Evolutionary conservation across 2,888 invertebrate genomes (phyloP), one percentile per base, ranked within the genome.

Genomic region (Vannuccia rotundouncinata): DNA sequence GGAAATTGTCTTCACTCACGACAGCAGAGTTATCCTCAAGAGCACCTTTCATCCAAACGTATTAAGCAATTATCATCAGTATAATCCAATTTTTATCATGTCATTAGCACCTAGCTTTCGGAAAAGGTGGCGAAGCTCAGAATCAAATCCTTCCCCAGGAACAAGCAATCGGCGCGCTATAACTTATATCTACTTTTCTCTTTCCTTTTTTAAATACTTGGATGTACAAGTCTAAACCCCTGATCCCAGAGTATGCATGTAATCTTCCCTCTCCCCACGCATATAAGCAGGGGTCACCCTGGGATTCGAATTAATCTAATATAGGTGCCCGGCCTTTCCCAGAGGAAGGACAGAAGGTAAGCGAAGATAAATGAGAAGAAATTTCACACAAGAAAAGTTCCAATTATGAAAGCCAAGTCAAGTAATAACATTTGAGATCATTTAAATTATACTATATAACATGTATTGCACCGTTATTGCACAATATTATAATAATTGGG

Each of bases 41-140:
- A 66, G 66, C 66, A 66, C 66, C 66, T 66, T 66, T 27, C 22
- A 66, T 66, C 25, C 13, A 22, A 17, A 5, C 66, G 22, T 66
- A 66, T 66, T 66, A 66, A 66, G 66, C 66, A 66, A 66, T 66
- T 66, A 66, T 66, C 66, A 27, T 66, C 66, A 66, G 66, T 66
- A 22, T 66, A 66, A 66, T 66, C 22, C 66, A 66, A 66, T 66
- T 66, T 45, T 66, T 66, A 66, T 66, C 66, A 66, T 22, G 22
- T 66, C 66, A 66, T 66, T 66, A 66, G 66, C 66, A 66, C 66
- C 66, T 66, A 5, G 45, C 45, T 5, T 45, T n/a, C n/a, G n/a
- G n/a, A n/a, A n/a, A 17, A 45, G 45, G 5, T 45, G 5, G 17
- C 17, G 17, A 17, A 45, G 45, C 45, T 13, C 45, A 17, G 45